phyloP scores from a whole-genome alignment of 2,113 vertebrate genomes.

The Heptranchias perlo region DNA sequence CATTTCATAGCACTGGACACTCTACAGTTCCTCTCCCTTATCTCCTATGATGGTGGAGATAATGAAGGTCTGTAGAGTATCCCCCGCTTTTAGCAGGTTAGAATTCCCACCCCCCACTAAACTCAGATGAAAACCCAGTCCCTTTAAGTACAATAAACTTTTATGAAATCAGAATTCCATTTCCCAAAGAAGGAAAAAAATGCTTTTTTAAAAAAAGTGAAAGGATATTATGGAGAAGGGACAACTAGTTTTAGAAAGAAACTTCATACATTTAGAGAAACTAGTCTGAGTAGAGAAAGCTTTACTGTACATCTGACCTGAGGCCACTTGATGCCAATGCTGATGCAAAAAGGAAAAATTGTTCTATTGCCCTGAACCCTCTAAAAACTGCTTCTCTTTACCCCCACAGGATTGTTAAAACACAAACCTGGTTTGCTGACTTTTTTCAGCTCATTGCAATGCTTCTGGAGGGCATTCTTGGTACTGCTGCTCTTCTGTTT shows the following conservation, averaged over 20 bases:
- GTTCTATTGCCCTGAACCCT: background rate
- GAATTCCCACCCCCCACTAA: background rate
- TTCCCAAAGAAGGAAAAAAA: background rate
- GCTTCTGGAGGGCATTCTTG: slow-evolving; percentile 62
- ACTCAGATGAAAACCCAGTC: background rate
- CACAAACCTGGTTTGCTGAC: slow-evolving; percentile 47
- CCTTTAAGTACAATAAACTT: background rate
- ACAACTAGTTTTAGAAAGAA: background rate
- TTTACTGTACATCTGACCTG: background rate
- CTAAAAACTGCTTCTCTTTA: background rate
- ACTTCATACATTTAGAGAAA: background rate
- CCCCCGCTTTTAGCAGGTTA: background rate
- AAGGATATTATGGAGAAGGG: background rate
- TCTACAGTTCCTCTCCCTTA: background rate
- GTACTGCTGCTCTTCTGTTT: slow-evolving; percentile 70
- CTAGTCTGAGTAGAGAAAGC: background rate
- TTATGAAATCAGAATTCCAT: background rate
- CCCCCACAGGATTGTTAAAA: background rate
- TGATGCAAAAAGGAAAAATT: background rate
- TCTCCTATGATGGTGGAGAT: too few relatives aligned
- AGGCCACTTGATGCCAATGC: background rate
- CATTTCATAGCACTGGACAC: too few relatives aligned
- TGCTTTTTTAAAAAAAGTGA: background rate
- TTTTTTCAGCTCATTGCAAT: slow-evolving; percentile 66
- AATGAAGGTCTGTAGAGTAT: background rate